Percentiles rank a stretch among this genome's conserved stretches.
Evolutionary conservation across 2,888 invertebrate genomes (phyloP).

Genomic region (Drosophila kuntzei): DNA sequence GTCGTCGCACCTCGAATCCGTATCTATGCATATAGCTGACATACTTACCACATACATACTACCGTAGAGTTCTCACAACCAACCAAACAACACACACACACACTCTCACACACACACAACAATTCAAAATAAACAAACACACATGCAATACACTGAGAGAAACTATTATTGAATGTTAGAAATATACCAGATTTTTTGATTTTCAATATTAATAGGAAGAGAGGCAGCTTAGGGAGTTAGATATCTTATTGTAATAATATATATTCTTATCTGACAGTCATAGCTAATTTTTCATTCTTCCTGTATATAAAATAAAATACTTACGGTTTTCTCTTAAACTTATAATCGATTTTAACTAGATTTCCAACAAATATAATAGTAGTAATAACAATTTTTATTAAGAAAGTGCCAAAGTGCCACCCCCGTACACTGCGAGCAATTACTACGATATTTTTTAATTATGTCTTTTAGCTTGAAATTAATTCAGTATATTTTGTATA

Average conservation of each 20-base stretch:
- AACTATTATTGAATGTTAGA: neutral
- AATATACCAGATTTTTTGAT: neutral
- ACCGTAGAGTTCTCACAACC: conserved; percentile 41
- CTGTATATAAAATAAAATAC: neutral
- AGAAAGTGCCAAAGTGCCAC: too few species aligned
- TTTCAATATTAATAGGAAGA: neutral
- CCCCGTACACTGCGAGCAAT: too few species aligned
- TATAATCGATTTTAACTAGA: neutral
- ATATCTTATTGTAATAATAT: neutral
- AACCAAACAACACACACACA: conserved; percentile 10
- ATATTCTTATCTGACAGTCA: too few species aligned
- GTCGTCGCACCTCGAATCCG: conserved; percentile 36
- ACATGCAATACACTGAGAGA: conserved; percentile 7
- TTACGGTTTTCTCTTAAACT: neutral
- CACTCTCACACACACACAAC: conserved; percentile 8
- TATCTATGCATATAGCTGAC: conserved; percentile 57
- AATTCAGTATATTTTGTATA: too few species aligned
- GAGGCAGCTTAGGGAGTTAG: neutral
- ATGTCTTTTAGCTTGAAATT: too few species aligned
- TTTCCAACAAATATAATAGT: too few species aligned
- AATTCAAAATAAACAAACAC: neutral
- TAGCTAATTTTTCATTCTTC: too few species aligned
- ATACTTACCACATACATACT: conserved; percentile 24
- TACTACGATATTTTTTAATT: too few species aligned
- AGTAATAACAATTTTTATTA: too few species aligned